Conservation (phyloP, 1,140 invertebrate species). For the Caenorhabditis inopinata region DNA sequence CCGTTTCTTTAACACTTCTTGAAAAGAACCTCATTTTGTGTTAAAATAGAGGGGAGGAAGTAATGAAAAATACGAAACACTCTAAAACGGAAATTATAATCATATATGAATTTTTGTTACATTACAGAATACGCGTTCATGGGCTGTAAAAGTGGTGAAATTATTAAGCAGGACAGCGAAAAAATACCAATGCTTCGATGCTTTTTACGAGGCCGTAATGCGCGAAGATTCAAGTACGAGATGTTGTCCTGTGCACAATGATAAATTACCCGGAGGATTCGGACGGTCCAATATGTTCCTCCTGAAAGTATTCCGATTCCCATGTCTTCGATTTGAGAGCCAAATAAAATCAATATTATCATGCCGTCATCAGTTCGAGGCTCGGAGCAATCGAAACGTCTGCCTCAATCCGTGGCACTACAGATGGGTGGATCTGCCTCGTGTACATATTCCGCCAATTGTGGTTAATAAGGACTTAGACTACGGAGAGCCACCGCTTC, state of each 20-base stretch:
- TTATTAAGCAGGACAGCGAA: background rate
- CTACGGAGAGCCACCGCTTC: background rate
- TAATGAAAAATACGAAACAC: no score
- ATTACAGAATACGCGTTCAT: background rate
- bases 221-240: background rate
- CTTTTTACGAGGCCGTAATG: background rate
- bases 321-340: background rate
- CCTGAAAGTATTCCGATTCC: background rate
- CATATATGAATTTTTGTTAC: no score
- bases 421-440: slow-evolving; percentile 68
- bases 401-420: slow-evolving; percentile 99
- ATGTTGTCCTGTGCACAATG: background rate
- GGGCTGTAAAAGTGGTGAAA: background rate
- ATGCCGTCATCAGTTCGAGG: background rate
- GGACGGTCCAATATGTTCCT: background rate
- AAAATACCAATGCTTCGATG: background rate
- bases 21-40: no score
- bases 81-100: no score
- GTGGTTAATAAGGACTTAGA: background rate
- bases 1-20: no score
- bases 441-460: background rate
- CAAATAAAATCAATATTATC: background rate
- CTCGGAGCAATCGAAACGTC: slow-evolving; percentile 69
- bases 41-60: no score
- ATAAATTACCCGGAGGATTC: background rate